Evolutionary conservation across 2,797 vertebrate species (phyloP), one percentile per base, ranked within the genome.

Genomic region (Sibirionetta formosa): DNA sequence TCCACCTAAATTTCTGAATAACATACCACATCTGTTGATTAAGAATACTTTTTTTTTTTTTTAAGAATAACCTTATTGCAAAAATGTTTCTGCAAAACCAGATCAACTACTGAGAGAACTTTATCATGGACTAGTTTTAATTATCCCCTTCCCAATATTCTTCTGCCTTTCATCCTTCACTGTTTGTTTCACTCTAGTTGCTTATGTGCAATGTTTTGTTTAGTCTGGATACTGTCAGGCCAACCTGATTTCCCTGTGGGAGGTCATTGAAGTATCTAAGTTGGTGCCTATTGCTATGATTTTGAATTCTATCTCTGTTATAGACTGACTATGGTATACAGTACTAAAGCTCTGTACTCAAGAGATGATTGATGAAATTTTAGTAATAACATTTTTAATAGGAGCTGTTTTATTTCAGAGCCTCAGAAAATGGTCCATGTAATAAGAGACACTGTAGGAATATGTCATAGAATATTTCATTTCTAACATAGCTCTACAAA

Each of bases 201-300:
- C 19, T 38, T 82, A 40, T 5, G 2, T 22, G 36, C 10, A 92
- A 72, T 29, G 40, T 75, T 88, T 72, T 61, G 0, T 96, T 97
- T 88, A 83, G 56, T 42, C 80, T 96, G 73, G 86, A 92, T 46
- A 16, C 33, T 63, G 60, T 58, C 53, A 78, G 42, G 65, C 24
- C 14, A 86, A 66, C 2, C 3, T 38, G 20, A 68, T 96, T 80
- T 83, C 82, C 42, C 38, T 33, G 11, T 53, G 58, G 75, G 87
- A 96, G 64, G 36, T 93, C 82, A 94, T 1, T 86, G 75, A 61
- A 76, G 81, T 93, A 69, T 23, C 60, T 38, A 48, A 12, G 6
- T 57, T 92, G 69, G 88, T 91, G 78, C 20, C 24, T 96, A 84
- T 66, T 87, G 84, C 48, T 88, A 26, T 40, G 57, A 72, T 56